Evolutionary conservation across 2,797 vertebrate genomes (phyloP).

Genomic region (Amblyraja radiata): DNA sequence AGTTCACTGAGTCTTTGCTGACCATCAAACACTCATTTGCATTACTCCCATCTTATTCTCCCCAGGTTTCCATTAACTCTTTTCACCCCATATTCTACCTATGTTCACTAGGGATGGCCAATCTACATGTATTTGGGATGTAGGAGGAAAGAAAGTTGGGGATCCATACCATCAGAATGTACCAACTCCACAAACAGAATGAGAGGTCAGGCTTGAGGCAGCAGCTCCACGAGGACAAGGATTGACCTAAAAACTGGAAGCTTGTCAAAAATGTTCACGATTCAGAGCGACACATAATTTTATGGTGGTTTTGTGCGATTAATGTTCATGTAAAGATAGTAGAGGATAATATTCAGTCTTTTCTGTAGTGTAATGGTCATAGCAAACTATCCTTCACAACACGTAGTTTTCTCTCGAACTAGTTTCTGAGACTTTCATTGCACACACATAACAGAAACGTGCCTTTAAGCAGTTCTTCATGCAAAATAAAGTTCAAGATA

Average conservation of each 20-base stretch:
- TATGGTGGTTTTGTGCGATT: background rate
- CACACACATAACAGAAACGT: background rate
- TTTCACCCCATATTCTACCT: no score
- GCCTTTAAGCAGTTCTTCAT: background rate
- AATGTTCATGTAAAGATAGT: background rate
- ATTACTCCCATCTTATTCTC: no score
- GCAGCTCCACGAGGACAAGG: background rate
- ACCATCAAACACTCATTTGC: no score
- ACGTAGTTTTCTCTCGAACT: background rate
- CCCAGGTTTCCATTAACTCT: no score
- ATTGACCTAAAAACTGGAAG: background rate
- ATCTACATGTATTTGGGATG: no score
- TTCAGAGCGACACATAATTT: background rate
- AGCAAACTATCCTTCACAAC: background rate
- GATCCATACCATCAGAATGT: no score
- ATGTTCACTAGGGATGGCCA: no score
- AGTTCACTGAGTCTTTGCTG: no score
- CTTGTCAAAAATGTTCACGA: background rate
- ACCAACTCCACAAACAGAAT: no score
- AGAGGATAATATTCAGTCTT: background rate
- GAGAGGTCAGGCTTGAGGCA: no score
- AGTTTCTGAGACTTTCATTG: background rate
- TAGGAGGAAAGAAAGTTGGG: no score
- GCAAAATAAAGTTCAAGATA: background rate
- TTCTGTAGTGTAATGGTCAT: background rate